Base-by-base conservation (phyloP, 2,888 invertebrate genomes). In the Luperina testacea region DNA sequence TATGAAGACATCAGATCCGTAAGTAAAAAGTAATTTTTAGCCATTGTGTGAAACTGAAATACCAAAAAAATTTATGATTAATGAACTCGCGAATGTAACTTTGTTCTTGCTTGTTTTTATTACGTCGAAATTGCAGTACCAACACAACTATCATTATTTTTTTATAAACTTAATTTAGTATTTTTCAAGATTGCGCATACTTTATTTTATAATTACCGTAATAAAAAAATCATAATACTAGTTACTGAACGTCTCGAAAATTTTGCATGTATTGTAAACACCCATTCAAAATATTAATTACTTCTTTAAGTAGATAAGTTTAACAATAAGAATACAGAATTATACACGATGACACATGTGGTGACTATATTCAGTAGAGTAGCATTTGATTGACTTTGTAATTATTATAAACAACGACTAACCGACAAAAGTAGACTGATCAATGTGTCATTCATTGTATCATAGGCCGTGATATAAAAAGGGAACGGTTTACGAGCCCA, bases 1-100 rank as follows among this genome's bases (percentile, higher is more conserved):
- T 99, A 98, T 94, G 97, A 98, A 91, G 98, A 99, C 93, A 98
- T 99, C 93, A 97, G 98, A 97, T 97, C 98, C 97, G 99, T 99
- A 95, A 94, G 95, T 51, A 51, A 68, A 63, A 65, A 70, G 13
- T 78, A 27, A 75, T 78, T 85, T 75, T 64, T 75, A 38, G 59
- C 48, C 45, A 73, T 77, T 77, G 45, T 64, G 42, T 71, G 17
- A 67, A 67, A 73, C 27, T 70, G 32, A 64, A 74, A 82, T 64
- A 76, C 45, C 70, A 48, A 70, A 75, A 81, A 73, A 85, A 13
- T 64, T 69, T 20, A n/a, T 77, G 63, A 83, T 68, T 64, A 77
- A 85, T 81, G 27, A 48, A 68, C 64, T 65, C n/a, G n/a, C 59
- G 53, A 76, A 72, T n/a, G 74, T 38, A 81, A 81, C 32, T 74